Evolutionary conservation across 1,140 invertebrate species (phyloP), one percentile per base, ranked within the genome.

Genomic region (Drosophila bocqueti): DNA sequence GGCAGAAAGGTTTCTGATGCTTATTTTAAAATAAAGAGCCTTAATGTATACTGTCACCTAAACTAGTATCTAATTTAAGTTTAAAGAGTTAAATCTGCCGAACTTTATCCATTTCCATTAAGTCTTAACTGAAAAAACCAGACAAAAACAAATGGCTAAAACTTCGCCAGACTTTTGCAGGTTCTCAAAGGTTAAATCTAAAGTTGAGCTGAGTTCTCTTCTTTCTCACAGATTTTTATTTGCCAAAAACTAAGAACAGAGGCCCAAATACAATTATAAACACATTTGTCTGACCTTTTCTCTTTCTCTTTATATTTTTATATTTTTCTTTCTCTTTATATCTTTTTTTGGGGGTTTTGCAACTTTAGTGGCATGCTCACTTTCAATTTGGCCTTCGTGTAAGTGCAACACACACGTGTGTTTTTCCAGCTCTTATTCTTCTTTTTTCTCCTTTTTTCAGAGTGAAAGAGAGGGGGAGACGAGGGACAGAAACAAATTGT

Each of bases 361-460:
- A 71, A 73, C 43, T 80, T 84, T 74, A 63, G 78, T 73, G 52
- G 58, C 62, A 66, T 73, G 68, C 62, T 89, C 76, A 74, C 64
- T 83, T 83, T 80, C 80, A 89, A 87, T 87, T 87, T 89, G 65
- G 68, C 76, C 79, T 80, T 87, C 76, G 71, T 82, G 59, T 76
- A 61, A 52, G 45, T 58, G 46, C 55, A 63, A 45, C 45, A 46
- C 38, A 45, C 55, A 59, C 46, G 45, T 49, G 65, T 62, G 79
- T 52, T 60, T 57, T 57, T 57, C 36, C 36, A 57, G 54, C 34
- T 40, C 11, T 36, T 36, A 54, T 54, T 21, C 11, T 36, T 2
- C 43, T 21, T 13, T n/a, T 42, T 42, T 24, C 4, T 46, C 5
- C 43, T 7, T 16, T 24, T 11, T 11, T 11, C 6, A 36, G 6